Base-by-base conservation (phyloP, 2,113 vertebrate genomes). In the Periophthalmus modestus region DNA sequence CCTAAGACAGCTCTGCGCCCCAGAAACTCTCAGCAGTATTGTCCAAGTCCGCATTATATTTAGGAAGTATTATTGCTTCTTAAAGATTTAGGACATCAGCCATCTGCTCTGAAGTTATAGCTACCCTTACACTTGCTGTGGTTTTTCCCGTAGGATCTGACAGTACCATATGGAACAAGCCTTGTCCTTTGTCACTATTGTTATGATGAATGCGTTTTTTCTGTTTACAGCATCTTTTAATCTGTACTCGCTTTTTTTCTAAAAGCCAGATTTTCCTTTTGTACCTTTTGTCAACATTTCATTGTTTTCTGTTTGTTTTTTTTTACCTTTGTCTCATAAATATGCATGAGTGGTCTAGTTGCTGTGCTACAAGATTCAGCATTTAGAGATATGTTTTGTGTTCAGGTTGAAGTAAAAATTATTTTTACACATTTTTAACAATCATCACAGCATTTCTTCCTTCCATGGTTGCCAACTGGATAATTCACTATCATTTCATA, bases 21-120 rank as follows among this genome's bases (percentile, higher is more conserved):
- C 68, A n/a, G 7, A 66, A 39, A 71, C 66, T 1, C 73, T 59
- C 72, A 1, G 21, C 46, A 52, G 75, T 61, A 10, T 69, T 72
- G 62, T 77, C 52, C 61, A 65, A 65, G 50, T 28, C 16, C 48
- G n/a, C n/a, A 77, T 66, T 21, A 50, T 75, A 71, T 73, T 36
- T 50, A 19, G 13, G 77, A 66, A 71, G 73, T 78, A 50, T 50
- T 77, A 74, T 72, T 77, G 69, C 48, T 24, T 74, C 57, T 75
- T 50, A 62, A 47, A 19, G 15, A 79, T 73, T 82, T 72, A 87
- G 84, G 83, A 87, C 82, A 84, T 81, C 73, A 78, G 68, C 89
- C 89, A 89, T 87, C 89, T 91, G 88, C 66, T 89, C 69, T 2
- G 59, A 69, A 65, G 73, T 74, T 72, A 24, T 24, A 43, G 33